These are phyloP conservation scores for Clupea harengus DNA, from an alignment of 2,113 vertebrate genomes.

Conservation along the genomic window DNA sequence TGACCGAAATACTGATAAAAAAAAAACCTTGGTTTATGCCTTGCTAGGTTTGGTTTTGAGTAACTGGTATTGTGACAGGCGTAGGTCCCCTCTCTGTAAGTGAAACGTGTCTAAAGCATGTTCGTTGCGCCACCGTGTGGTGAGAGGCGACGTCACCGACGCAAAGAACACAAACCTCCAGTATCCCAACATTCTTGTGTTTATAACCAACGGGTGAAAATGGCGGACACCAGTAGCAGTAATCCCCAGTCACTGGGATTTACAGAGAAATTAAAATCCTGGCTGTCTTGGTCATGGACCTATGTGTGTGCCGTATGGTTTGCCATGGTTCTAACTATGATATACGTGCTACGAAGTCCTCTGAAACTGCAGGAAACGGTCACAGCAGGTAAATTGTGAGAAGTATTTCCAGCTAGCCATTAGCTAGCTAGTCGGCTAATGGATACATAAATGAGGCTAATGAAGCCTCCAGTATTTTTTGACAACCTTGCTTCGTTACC, in stretches of 20 bases:
- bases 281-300: conserved; percentile 80
- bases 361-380: conserved; percentile 87
- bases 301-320: conserved; percentile 82
- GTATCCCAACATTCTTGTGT: conserved; percentile 79
- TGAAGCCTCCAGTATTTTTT: background rate
- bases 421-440: background rate
- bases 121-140: conserved; percentile 26
- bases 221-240: conserved; percentile 73
- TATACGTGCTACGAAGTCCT: conserved; percentile 86
- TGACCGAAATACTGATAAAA: no score
- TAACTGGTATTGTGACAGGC: no score
- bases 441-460: background rate
- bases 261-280: conserved; percentile 73
- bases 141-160: conserved; percentile 34
- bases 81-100: no score
- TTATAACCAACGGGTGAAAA: conserved; percentile 76
- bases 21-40: no score
- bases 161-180: conserved; percentile 51
- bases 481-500: background rate
- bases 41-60: no score
- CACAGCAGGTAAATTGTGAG: conserved; percentile 78
- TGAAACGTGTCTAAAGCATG: background rate
- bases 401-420: conserved; percentile 43
- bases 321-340: conserved; percentile 79
- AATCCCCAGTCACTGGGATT: conserved; percentile 73